Evolutionary conservation across 2,888 invertebrate species (phyloP).

Genomic region (Drosophila meridionalis): DNA sequence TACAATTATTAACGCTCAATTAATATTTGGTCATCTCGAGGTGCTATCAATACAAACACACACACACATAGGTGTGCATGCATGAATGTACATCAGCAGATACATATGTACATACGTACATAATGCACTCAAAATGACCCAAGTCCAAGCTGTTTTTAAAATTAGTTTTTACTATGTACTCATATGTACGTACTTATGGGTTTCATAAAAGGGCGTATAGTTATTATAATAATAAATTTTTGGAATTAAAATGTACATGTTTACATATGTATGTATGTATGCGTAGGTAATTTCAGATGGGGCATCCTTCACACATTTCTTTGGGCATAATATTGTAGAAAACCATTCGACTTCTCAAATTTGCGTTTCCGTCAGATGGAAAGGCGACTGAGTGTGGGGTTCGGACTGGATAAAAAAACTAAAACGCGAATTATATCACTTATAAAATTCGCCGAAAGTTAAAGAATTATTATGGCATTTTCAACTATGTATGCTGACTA

Average conservation of each 20-base stretch:
- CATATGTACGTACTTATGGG: slow-evolving; percentile 47
- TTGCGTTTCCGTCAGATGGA: slow-evolving; percentile 68
- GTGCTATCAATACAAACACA: slow-evolving; percentile 29
- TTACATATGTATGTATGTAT: slow-evolving; percentile 50
- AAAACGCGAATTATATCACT: slow-evolving; percentile 22
- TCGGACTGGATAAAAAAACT: slow-evolving; percentile 22
- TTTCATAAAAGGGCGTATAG: slow-evolving; percentile 57
- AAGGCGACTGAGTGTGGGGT: slow-evolving; percentile 67
- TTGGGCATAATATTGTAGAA: slow-evolving; percentile 7
- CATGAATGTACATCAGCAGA: slow-evolving; percentile 2
- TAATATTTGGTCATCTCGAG: slow-evolving; percentile 68
- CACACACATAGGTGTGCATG: slow-evolving; percentile 5
- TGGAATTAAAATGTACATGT: slow-evolving; percentile 71
- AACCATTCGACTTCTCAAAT: slow-evolving; percentile 53
- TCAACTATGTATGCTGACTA: not conserved
- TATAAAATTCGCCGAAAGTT: slow-evolving; percentile 41
- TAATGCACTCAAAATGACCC: slow-evolving; percentile 55
- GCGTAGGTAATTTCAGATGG: slow-evolving; percentile 15
- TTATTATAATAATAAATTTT: slow-evolving; percentile 69
- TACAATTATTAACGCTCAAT: slow-evolving; percentile 70
- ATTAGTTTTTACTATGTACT: slow-evolving; percentile 60
- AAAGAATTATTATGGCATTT: slow-evolving; percentile 47
- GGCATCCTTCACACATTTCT: slow-evolving; percentile 1
- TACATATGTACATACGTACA: slow-evolving; percentile 26
- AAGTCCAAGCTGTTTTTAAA: slow-evolving; percentile 63